Percentiles rank a stretch among this genome's conserved stretches.
Evolutionary conservation across 2,797 vertebrate species (phyloP).

Genomic region (Poeciliopsis turneri): DNA sequence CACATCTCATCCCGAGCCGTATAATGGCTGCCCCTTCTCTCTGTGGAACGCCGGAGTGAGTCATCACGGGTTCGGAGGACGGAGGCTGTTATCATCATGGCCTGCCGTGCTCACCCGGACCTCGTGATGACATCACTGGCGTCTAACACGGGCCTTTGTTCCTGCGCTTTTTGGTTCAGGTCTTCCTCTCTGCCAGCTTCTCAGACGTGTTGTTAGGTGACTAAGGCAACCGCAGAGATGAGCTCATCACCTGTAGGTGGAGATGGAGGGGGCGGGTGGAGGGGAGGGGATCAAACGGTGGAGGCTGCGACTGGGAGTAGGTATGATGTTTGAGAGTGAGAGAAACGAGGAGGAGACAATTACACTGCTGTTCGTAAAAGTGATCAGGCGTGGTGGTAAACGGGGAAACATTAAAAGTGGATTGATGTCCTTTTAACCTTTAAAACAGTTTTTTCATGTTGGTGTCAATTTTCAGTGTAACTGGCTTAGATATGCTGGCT

Average conservation of each 20-base stretch:
- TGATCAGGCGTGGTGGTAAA: background rate
- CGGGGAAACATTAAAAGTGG: conserved; percentile 11
- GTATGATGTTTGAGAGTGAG: conserved; percentile 36
- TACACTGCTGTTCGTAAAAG: conserved; percentile 17
- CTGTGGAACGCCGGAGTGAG: conserved; percentile 53
- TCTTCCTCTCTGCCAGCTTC: conserved; percentile 27
- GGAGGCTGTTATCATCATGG: conserved; percentile 58
- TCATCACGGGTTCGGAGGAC: conserved; percentile 53
- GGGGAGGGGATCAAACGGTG: conserved; percentile 34
- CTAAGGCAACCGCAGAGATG: conserved; percentile 71
- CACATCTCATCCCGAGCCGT: conserved; percentile 27
- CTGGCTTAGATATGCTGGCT: background rate
- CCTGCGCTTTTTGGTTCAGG: conserved; percentile 35
- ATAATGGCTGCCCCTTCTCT: conserved; percentile 45
- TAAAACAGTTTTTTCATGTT: conserved; percentile 9
- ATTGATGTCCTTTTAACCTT: background rate
- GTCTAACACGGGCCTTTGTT: conserved; percentile 46
- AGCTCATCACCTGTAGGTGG: conserved; percentile 75
- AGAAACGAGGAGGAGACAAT: conserved; percentile 27
- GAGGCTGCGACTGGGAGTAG: conserved; percentile 20
- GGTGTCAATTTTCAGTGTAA: background rate
- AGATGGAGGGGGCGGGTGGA: conserved; percentile 41
- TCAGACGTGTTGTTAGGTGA: conserved; percentile 67
- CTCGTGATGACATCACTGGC: conserved; percentile 58
- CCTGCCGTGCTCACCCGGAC: conserved; percentile 48